phyloP scores from a whole-genome alignment of 2,797 vertebrate genomes.

The Columba guinea region DNA sequence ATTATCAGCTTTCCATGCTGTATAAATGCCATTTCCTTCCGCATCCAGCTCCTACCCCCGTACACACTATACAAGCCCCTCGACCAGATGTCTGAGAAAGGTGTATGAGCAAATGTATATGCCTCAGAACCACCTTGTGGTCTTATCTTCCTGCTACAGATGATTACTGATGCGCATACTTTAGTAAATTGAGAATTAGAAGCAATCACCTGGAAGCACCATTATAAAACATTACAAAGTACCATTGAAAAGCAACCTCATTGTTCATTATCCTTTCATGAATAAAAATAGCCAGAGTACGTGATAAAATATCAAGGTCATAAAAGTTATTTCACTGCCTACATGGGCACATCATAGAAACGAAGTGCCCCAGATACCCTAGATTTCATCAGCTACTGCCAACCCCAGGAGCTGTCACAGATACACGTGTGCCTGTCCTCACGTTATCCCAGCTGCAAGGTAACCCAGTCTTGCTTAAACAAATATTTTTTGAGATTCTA shows the following conservation, averaged over 20 bases:
- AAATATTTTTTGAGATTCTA: background rate
- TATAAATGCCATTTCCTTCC: background rate
- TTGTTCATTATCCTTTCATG: background rate
- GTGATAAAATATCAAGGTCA: background rate
- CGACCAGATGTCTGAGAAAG: background rate
- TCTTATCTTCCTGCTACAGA: background rate
- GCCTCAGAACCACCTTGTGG: background rate
- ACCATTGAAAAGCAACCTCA: background rate
- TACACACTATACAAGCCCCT: background rate
- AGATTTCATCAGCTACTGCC: background rate
- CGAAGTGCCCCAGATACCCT: background rate
- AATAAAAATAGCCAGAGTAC: background rate
- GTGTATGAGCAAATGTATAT: background rate
- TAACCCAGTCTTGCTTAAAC: background rate
- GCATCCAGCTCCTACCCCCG: background rate
- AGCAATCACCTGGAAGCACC: background rate
- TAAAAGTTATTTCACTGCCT: background rate
- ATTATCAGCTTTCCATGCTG: background rate
- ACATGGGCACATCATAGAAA: background rate
- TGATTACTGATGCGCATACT: background rate
- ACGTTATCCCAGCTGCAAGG: background rate
- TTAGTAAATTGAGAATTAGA: background rate
- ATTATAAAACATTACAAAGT: background rate
- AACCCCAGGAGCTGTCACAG: background rate
- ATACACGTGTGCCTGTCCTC: background rate